Base-by-base conservation (phyloP, 2,888 invertebrate species). In the Lasioglossum villosulum region DNA sequence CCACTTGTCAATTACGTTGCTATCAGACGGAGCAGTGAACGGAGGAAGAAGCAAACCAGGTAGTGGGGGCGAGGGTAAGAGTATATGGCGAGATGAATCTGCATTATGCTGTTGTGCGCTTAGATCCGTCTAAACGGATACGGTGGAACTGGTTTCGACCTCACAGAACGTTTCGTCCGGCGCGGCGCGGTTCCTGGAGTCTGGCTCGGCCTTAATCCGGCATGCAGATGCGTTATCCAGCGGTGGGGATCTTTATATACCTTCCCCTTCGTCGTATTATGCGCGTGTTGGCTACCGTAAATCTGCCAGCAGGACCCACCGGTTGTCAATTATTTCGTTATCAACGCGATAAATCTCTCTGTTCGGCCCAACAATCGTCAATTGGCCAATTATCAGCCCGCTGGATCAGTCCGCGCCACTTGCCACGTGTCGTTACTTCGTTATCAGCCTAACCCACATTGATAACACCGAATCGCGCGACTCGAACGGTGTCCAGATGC, bases 181-280 rank as follows among this genome's bases (percentile, higher is more conserved):
- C 66, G 34, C 66, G 16, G 66, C 19, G 30, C 66, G 83, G 86
- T 86, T 83, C 80, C 86, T 79, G 74, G 87, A 78, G 83, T 77
- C 77, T 48, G 72, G 68, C 77, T 71, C 80, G 34, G 70, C 80
- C 78, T 85, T 88, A 88, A 88, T 87, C 88, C 83, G 73, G 75
- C 86, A 88, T 88, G 87, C 88, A 84, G 87, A 86, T 82, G 84
- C 87, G 87, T 87, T 88, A 88, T 88, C 87, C 82, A 27, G 71
- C 48, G 34, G 23, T 16, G 71, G 71, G 82, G 63, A 75, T 75
- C 75, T 75, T 75, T 71, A 48, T 70, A 56, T 73, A 63, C 82
- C 82, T 74, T 74, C 72, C 68, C 48, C 66, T 52, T 75, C 66
- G 79, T 81, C 81, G 87, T 75, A 87, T 87, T 87, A 87, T 80